Evolutionary conservation across 2,888 invertebrate species (phyloP).

Genomic region (Anoplius nigerrimus): DNA sequence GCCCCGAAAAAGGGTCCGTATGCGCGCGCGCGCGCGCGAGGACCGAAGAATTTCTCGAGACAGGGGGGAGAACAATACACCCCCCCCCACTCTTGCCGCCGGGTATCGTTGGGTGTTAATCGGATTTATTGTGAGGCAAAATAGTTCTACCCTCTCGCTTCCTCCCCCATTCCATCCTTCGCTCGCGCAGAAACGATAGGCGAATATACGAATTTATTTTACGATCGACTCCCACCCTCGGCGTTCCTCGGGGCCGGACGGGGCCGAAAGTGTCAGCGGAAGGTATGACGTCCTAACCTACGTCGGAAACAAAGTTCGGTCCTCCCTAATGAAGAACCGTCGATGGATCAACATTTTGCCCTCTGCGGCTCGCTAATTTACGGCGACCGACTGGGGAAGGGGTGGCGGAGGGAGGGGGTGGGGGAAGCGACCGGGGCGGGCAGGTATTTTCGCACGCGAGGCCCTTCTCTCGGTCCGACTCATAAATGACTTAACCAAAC

Average conservation of each 20-base stretch:
- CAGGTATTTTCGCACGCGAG: slow-evolving; percentile 50
- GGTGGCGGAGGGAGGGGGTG: no score
- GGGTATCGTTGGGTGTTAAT: slow-evolving; percentile 34
- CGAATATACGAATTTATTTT: no score
- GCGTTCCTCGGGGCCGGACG: no score
- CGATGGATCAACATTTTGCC: no score
- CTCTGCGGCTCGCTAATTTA: slow-evolving; percentile 42
- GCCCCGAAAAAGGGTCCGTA: slow-evolving; percentile 38
- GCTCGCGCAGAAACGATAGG: not conserved
- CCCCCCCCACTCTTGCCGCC: slow-evolving; percentile 33
- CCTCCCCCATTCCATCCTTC: not conserved
- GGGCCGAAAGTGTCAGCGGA: no score
- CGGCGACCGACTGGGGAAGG: slow-evolving; percentile 29
- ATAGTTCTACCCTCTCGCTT: not conserved
- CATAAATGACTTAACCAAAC: slow-evolving; percentile 67
- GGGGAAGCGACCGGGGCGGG: slow-evolving; percentile 18
- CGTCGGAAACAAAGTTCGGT: slow-evolving; percentile 2
- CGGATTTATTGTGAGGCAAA: slow-evolving; percentile 7
- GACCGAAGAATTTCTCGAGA: slow-evolving; percentile 43
- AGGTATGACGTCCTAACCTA: not conserved
- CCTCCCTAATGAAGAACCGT: no score
- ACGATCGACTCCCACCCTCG: no score
- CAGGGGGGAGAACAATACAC: slow-evolving; percentile 47
- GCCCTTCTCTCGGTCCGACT: slow-evolving; percentile 25
- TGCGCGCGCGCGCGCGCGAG: no score